Evolutionary conservation across 2,888 invertebrate species (phyloP).

Genomic region (Polydrusus tereticollis): DNA sequence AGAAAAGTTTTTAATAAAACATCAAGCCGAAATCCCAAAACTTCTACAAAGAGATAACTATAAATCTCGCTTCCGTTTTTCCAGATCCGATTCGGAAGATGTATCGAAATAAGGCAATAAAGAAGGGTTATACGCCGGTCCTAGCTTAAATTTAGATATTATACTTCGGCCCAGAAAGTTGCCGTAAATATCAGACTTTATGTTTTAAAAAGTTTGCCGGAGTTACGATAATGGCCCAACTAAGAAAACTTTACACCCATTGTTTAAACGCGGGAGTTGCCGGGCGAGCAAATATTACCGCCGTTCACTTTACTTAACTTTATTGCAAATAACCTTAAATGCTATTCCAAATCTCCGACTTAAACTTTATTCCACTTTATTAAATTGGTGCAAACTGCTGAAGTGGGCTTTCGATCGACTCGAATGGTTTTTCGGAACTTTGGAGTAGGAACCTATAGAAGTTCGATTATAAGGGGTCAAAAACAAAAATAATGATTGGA

Average conservation of each 20-base stretch:
- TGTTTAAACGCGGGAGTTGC: slow-evolving; percentile 55
- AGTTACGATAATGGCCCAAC: slow-evolving; percentile 60
- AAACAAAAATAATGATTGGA: slow-evolving; percentile 7
- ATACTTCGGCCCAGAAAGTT: slow-evolving; percentile 58
- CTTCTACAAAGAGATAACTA: slow-evolving; percentile 52
- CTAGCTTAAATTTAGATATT: slow-evolving; percentile 65
- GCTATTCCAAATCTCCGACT: slow-evolving; percentile 48
- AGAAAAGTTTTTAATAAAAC: slow-evolving; percentile 38
- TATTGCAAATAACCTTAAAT: slow-evolving; percentile 51
- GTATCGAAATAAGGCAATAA: slow-evolving; percentile 65
- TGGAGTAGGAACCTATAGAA: slow-evolving; percentile 27
- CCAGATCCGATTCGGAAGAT: slow-evolving; percentile 65
- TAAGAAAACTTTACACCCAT: slow-evolving; percentile 59
- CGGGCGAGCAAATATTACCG: slow-evolving; percentile 54
- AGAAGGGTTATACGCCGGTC: slow-evolving; percentile 63
- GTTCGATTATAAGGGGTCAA: slow-evolving; percentile 27
- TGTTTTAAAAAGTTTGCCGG: slow-evolving; percentile 61
- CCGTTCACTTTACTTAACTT: slow-evolving; percentile 54
- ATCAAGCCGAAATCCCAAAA: slow-evolving; percentile 26
- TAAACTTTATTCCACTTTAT: slow-evolving; percentile 50
- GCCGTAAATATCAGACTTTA: slow-evolving; percentile 57
- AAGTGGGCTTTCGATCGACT: slow-evolving; percentile 42
- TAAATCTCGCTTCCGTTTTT: slow-evolving; percentile 59
- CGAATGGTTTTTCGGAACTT: slow-evolving; percentile 31
- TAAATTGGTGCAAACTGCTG: slow-evolving; percentile 48